Base-by-base conservation (phyloP, 2,113 vertebrate genomes). In the Dicaeum eximium region DNA sequence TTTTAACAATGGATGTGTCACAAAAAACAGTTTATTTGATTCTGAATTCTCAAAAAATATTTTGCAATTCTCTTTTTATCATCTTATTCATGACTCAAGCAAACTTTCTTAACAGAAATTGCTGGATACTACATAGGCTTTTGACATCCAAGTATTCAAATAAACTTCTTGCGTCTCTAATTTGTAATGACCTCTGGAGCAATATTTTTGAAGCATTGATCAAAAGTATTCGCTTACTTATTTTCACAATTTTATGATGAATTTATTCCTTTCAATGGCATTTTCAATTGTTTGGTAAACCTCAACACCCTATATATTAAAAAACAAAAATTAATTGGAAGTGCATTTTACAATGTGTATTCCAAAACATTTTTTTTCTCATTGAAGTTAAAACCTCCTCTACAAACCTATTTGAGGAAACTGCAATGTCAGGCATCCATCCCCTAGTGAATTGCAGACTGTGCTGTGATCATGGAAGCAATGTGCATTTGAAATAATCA, bases 1-100 rank as follows among this genome's bases (percentile, higher is more conserved):
- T 94, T 92, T 92, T 72, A 92, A 84, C 75, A 91, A 82, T 77
- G 56, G n/a, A 67, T 75, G 38, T 66, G 54, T 37, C 37, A 92
- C 30, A 67, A 56, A 70, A 37, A 74, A 11, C 33, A 70, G 40
- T 90, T 90, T 90, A 77, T 95, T 83, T 88, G 25, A 94, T 61
- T 66, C 27, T 61, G 25, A 83, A 50, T 71, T 85, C 50, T 81
- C 27, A 51, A 75, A 90, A 85, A 83, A 57, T 78, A 67, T 56
- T 75, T 87, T 15, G 2, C 8, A 65, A 23, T 57, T 85, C 22
- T 66, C n/a, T 81, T 84, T 51, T 75, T 47, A 42, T 53, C 33
- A 56, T 60, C 44, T 71, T 64, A 47, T 33, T 79, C 16, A 35
- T 28, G 14, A 65, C 14, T 65, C 38, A 80, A 64, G 28, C 9